Evolutionary conservation across 2,888 invertebrate genomes (phyloP).

Genomic region (Geotrupes spiniger): DNA sequence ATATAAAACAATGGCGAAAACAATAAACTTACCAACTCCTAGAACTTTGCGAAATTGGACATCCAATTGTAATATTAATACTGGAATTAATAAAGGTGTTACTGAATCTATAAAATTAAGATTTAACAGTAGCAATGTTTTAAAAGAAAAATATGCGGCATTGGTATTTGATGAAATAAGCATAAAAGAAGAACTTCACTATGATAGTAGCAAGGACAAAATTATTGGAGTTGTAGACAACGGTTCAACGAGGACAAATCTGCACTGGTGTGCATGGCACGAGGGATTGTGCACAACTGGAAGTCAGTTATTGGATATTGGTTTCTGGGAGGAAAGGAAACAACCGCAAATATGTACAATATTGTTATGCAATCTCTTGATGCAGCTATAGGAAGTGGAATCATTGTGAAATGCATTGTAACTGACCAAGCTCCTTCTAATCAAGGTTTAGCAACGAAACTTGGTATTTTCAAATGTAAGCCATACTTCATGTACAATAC

Average conservation of each 20-base stretch:
- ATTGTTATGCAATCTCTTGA: conserved; percentile 10
- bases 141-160: conserved; percentile 7
- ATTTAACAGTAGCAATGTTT: conserved; percentile 3
- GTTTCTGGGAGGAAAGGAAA: conserved; percentile 10
- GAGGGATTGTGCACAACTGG: conserved; percentile 14
- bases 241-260: conserved; percentile 16
- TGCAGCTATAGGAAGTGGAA: conserved; percentile 10
- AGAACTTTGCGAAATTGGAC: conserved; percentile 16
- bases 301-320: conserved; percentile 17
- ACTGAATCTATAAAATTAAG: conserved; percentile 12
- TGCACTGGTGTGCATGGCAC: conserved; percentile 17
- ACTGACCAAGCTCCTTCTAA: conserved; percentile 16
- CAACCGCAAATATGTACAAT: conserved; percentile 9
- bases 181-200: conserved; percentile 9
- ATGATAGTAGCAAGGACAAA: conserved; percentile 13
- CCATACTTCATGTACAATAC: not conserved
- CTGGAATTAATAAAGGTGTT: conserved; percentile 9
- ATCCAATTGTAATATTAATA: conserved; percentile 8
- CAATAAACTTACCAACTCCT: conserved; percentile 15
- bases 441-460: conserved; percentile 10
- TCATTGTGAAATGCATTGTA: conserved; percentile 14
- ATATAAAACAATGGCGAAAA: conserved; percentile 8
- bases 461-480: not conserved
- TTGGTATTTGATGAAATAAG: conserved; percentile 18
- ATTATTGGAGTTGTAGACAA: conserved; percentile 10